phyloP scores from a whole-genome alignment of 30 jellyfish, hydroid and myxozoan species.

The Aurelia coerulea region DNA sequence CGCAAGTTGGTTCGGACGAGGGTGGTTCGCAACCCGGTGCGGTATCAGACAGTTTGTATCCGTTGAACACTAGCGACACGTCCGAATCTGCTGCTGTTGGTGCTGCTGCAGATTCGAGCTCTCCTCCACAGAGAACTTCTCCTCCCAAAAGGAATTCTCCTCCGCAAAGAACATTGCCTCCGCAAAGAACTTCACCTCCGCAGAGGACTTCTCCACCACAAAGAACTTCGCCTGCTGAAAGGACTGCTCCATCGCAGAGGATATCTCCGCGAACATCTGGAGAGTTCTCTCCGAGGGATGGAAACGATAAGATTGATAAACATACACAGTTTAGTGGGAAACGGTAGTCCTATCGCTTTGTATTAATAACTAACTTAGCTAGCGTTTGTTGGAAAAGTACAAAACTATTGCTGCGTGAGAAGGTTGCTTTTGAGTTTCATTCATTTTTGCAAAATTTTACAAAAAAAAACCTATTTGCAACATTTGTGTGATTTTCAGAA shows the following conservation, averaged over 20 bases:
- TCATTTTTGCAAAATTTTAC: too few relatives aligned
- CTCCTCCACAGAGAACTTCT: slow-evolving; percentile 21
- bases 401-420: not conserved
- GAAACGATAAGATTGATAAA: slow-evolving; percentile 22
- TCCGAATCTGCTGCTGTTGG: slow-evolving; percentile 35
- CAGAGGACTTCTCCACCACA: slow-evolving; percentile 47
- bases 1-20: slow-evolving; percentile 89
- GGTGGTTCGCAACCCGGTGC: slow-evolving; percentile 55
- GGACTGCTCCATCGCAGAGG: slow-evolving; percentile 49
- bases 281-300: slow-evolving; percentile 33
- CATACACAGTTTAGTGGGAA: slow-evolving; percentile 35
- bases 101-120: not conserved
- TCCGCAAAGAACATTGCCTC: slow-evolving; percentile 26
- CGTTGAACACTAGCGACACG: slow-evolving; percentile 63
- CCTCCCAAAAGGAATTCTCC: slow-evolving; percentile 18
- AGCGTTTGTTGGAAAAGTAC: not conserved
- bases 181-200: slow-evolving; percentile 26
- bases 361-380: too few relatives aligned
- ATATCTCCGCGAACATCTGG: slow-evolving; percentile 12
- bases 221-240: slow-evolving; percentile 41
- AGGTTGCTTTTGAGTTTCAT: too few relatives aligned
- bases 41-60: slow-evolving; percentile 67
- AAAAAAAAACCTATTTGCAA: too few relatives aligned
- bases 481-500: too few relatives aligned
- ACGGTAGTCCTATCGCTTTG: not conserved